phyloP scores from a whole-genome alignment of 2,797 vertebrate genomes.

The Urosaurus nigricauda region DNA sequence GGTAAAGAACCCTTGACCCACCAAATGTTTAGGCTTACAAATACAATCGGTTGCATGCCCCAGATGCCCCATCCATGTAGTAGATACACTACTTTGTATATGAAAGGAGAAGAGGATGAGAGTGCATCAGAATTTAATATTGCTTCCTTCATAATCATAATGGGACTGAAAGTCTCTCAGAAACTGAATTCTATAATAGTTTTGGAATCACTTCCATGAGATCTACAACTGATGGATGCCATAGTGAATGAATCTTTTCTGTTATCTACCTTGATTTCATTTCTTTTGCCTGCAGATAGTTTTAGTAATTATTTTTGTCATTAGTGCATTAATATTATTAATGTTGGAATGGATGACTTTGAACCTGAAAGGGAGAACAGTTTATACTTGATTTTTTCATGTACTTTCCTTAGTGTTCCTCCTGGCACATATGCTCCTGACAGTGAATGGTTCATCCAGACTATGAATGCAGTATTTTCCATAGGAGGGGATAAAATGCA shows the following conservation, averaged over 20 bases:
- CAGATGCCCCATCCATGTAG: not conserved
- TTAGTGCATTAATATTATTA: not conserved
- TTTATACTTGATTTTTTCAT: not conserved
- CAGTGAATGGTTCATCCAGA: slow-evolving; percentile 97
- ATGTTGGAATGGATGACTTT: not conserved
- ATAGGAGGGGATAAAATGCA: slow-evolving; percentile 92
- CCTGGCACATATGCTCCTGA: slow-evolving; percentile 90
- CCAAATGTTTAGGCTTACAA: not conserved
- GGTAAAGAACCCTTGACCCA: not conserved
- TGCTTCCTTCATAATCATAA: not conserved
- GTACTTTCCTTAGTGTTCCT: slow-evolving; percentile 83
- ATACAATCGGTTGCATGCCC: not conserved
- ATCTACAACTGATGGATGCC: not conserved
- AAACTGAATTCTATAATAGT: not conserved
- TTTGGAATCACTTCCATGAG: not conserved
- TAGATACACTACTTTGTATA: not conserved
- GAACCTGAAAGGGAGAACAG: not conserved
- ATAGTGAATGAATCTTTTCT: not conserved
- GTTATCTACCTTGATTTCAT: not conserved
- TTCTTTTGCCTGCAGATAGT: not conserved
- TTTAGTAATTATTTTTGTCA: not conserved
- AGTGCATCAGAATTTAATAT: not conserved
- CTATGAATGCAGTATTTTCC: slow-evolving; percentile 95
- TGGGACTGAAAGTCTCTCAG: too few relatives aligned
- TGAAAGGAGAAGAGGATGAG: not conserved